Conservation (phyloP, 2,888 invertebrate species). For the Aelia acuminata region DNA sequence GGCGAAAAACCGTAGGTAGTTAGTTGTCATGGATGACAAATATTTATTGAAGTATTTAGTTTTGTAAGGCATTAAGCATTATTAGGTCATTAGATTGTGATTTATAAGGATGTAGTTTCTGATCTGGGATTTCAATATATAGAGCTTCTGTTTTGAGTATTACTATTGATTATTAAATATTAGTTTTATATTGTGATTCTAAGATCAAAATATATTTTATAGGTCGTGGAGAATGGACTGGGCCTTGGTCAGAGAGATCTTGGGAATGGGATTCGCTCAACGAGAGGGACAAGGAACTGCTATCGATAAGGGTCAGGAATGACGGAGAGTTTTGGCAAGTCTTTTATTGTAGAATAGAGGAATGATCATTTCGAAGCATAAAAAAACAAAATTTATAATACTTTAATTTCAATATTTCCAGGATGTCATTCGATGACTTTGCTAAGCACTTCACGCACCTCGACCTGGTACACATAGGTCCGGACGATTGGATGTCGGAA, state of each 20-base stretch:
- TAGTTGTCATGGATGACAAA: too few relatives aligned
- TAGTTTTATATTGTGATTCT: neutral
- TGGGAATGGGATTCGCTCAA: constrained; percentile 80
- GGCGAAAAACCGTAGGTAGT: too few relatives aligned
- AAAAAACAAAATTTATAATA: too few relatives aligned
- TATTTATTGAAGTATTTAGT: too few relatives aligned
- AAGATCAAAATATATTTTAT: neutral
- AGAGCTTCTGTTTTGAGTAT: too few relatives aligned
- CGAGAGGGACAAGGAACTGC: constrained; percentile 76
- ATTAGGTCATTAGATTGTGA: too few relatives aligned
- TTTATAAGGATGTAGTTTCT: too few relatives aligned
- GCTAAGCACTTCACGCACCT: constrained; percentile 77
- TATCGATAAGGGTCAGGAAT: constrained; percentile 75
- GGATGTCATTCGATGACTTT: constrained; percentile 82
- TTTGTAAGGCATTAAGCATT: too few relatives aligned
- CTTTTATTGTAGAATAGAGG: too few relatives aligned
- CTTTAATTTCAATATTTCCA: constrained; percentile 67
- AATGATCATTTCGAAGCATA: neutral
- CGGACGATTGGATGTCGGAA: constrained; percentile 82
- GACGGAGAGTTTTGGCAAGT: constrained; percentile 80
- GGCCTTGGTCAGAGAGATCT: constrained; percentile 80
- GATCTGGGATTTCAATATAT: too few relatives aligned
- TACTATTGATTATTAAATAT: too few relatives aligned
- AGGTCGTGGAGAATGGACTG: constrained; percentile 77
- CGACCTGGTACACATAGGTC: constrained; percentile 82